Percentiles rank a stretch among this genome's conserved stretches.
phyloP scores from a whole-genome alignment of 2,888 invertebrate species.

The Sphinx pinastri region DNA sequence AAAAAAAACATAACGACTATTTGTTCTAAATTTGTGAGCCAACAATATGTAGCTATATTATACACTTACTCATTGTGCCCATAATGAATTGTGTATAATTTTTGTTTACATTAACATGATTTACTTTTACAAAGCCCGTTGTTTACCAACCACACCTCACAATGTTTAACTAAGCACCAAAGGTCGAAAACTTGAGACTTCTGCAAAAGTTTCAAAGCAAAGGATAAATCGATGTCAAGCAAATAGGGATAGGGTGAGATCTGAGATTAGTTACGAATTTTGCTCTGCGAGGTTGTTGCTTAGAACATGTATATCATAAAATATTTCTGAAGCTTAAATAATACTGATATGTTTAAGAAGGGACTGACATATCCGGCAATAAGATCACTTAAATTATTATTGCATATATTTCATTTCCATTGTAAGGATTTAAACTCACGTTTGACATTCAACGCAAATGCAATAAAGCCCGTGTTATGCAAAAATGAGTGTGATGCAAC shows the following conservation, averaged over 20 bases:
- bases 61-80: conserved; percentile 26
- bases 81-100: conserved; percentile 28
- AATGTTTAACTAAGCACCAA: conserved; percentile 38
- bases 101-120: conserved; percentile 38
- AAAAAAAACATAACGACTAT: too few species aligned
- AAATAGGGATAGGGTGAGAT: conserved; percentile 36
- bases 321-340: background rate
- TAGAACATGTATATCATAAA: background rate
- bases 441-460: conserved; percentile 70
- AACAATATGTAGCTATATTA: background rate
- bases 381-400: background rate
- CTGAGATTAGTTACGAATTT: conserved; percentile 38
- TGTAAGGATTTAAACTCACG: conserved; percentile 58
- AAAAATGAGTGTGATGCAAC: conserved; percentile 68
- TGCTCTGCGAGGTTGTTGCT: background rate
- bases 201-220: conserved; percentile 36
- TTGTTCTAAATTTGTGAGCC: background rate
- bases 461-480: conserved; percentile 70
- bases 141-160: conserved; percentile 39
- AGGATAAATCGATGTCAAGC: conserved; percentile 33
- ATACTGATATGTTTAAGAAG: background rate
- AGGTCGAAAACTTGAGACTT: conserved; percentile 37
- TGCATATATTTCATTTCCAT: background rate
- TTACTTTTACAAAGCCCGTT: conserved; percentile 40
- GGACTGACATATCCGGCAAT: background rate